Conservation (phyloP, 1,140 invertebrate genomes). For the Thereuonema tuberculata region DNA sequence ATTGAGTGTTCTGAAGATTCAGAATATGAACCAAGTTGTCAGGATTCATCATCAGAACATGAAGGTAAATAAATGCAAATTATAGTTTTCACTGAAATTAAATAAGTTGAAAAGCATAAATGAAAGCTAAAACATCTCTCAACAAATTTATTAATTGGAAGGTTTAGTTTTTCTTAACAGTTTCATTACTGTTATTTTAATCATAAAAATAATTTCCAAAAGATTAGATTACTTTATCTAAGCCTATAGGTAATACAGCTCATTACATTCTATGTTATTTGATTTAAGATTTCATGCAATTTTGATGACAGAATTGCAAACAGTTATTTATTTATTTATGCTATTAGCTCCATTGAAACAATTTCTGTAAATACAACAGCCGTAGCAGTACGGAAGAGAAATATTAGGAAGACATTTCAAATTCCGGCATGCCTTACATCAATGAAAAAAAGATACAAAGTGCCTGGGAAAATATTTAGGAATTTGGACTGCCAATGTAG, state of each 20-base stretch:
- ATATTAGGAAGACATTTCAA: background rate
- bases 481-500: background rate
- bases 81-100: background rate
- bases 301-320: no score
- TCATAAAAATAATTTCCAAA: no score
- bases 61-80: background rate
- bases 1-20: background rate
- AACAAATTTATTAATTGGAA: no score
- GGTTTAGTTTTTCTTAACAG: no score
- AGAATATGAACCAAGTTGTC: background rate
- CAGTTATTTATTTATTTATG: background rate
- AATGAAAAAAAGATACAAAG: background rate
- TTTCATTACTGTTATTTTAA: no score
- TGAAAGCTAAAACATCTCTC: no score
- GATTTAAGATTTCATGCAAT: background rate
- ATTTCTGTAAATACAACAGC: background rate
- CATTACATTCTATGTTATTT: no score
- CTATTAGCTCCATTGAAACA: background rate
- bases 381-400: background rate
- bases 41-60: background rate
- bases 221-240: background rate
- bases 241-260: no score
- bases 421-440: background rate
- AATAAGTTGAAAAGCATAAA: background rate
- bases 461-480: background rate